Percentiles rank a stretch among this genome's conserved stretches.
Conservation (phyloP, 2,797 vertebrate species). For the Lacerta bilineata region DNA sequence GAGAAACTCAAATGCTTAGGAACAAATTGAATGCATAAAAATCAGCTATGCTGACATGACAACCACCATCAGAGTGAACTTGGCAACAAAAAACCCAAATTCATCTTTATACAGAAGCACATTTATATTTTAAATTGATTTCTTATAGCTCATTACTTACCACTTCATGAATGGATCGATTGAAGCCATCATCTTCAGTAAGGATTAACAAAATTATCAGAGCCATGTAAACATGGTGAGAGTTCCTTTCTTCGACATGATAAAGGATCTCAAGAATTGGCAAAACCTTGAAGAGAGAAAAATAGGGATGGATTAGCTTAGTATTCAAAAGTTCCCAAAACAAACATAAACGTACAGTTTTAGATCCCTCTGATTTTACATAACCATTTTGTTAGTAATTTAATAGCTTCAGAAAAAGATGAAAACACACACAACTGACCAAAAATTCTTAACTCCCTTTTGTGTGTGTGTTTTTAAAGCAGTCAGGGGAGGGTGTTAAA, state of each 20-base stretch:
- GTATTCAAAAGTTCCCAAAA: constrained; percentile 33
- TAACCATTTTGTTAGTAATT: constrained; percentile 35
- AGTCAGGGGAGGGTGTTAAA: constrained; percentile 20
- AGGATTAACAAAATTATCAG: constrained; percentile 98
- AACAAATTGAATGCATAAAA: constrained; percentile 11
- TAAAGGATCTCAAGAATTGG: constrained; percentile 98
- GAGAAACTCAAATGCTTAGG: background rate
- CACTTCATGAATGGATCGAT: constrained; percentile 97
- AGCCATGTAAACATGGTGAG: constrained; percentile 99
- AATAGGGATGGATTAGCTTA: background rate
- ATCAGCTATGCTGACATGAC: background rate
- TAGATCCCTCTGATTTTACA: constrained; percentile 3
- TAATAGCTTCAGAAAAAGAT: constrained; percentile 28
- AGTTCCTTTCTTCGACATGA: constrained; percentile 96
- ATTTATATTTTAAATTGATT: constrained; percentile 6
- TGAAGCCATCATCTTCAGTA: constrained; percentile 97
- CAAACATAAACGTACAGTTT: constrained; percentile 31
- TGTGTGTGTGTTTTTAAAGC: background rate
- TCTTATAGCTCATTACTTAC: constrained; percentile 78
- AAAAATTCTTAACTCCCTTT: constrained; percentile 6
- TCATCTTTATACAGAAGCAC: background rate
- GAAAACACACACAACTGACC: constrained; percentile 4
- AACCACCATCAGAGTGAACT: background rate
- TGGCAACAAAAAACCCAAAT: accelerated
- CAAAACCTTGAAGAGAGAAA: constrained; percentile 85